Conservation (phyloP, 2,113 vertebrate genomes). For the Triplophysa tibetana region DNA sequence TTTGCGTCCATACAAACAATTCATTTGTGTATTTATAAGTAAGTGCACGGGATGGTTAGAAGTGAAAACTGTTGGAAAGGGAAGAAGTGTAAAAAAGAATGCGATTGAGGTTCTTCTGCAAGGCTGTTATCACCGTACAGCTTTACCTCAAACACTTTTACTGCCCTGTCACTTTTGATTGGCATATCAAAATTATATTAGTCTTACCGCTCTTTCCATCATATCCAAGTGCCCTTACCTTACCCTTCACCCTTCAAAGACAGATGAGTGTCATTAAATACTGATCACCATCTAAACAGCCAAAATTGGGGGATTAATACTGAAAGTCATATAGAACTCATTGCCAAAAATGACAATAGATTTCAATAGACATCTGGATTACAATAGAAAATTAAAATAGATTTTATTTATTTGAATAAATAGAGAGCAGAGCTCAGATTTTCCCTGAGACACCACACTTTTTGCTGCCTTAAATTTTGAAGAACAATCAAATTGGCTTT, state of each 20-base stretch:
- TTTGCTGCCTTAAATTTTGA: too few relatives aligned
- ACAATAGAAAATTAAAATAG: too few relatives aligned
- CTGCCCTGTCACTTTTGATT: slow-evolving; percentile 18
- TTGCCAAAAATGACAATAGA: too few relatives aligned
- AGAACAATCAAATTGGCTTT: too few relatives aligned
- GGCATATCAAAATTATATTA: slow-evolving; percentile 20
- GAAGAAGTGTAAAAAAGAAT: not conserved
- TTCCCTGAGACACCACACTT: too few relatives aligned
- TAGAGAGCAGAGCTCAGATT: too few relatives aligned
- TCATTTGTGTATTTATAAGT: not conserved
- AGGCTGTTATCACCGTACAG: not conserved
- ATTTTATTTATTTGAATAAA: too few relatives aligned
- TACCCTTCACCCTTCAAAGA: slow-evolving; percentile 3
- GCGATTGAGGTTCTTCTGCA: not conserved
- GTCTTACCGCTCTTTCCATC: not conserved
- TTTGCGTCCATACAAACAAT: not conserved
- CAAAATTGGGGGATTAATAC: too few relatives aligned
- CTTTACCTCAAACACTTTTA: slow-evolving; percentile 3
- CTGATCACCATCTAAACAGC: not conserved
- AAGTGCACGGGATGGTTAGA: too few relatives aligned
- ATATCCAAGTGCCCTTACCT: not conserved
- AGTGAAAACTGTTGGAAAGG: too few relatives aligned
- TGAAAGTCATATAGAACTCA: too few relatives aligned
- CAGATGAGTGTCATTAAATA: not conserved
- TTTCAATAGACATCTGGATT: too few relatives aligned